Base-by-base conservation (phyloP, 92 coral and sea anemone genomes). In the Bergia puertoricense region DNA sequence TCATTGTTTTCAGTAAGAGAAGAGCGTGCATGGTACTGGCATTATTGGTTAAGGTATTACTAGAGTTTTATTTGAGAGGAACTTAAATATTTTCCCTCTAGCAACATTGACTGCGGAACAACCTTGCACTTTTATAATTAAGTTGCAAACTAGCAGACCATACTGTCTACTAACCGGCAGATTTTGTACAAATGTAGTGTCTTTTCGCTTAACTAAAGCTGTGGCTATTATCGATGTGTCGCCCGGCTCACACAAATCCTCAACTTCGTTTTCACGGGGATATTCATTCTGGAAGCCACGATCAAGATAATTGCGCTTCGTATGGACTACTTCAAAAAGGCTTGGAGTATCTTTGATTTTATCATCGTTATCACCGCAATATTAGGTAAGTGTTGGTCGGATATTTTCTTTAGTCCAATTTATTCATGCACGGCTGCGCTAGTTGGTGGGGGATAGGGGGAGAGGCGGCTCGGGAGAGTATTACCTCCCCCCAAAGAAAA, bases 261-360 rank as follows among this genome's bases (percentile, higher is more conserved):
- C 45, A 82, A 82, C 86, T 82, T 45, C 10, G 41, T 82, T 44
- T 82, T 82, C 76, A 68, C 77, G 75, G 86, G 86, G 1, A 69
- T 82, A 82, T 82, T 41, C 66, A 10, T 68, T 41, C 43, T 82
- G 86, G 86, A 82, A 66, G 86, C 86, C 15, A 68, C 20, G 22
- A 65, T 82, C 42, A 82, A 82, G 41, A 82, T 82, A 43, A 67
- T 67, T 11, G 86, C 77, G 6, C 42, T 82, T n/a, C 77, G 77
- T 6, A 68, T 69, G 77, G 86, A 82, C 48, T 82, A 83, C 77
- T 83, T 83, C 65, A 83, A 68, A 75, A 83, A 68, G 43, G 86
- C 59, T 7, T 83, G 86, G 86, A 83, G 65, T 16, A 83, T 67
- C 76, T 83, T 83, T 22, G 86, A 83, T 43, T 67, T 83, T 41